phyloP scores from a whole-genome alignment of 2,888 invertebrate species.

The Tetragonisca angustula region DNA sequence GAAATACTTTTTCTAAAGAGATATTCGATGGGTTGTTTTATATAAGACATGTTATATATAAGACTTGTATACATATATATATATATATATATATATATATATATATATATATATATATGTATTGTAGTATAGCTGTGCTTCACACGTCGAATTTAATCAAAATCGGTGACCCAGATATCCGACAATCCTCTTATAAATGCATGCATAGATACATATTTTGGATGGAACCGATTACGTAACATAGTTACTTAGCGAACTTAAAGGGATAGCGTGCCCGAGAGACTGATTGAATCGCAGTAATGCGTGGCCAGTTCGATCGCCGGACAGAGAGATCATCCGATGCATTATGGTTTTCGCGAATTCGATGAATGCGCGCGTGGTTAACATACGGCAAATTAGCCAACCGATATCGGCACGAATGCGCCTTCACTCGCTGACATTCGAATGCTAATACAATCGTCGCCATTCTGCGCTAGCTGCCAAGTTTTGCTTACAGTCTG shows the following conservation, averaged over 20 bases:
- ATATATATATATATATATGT: background rate
- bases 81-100: no score
- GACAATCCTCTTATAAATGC: slow-evolving; percentile 10
- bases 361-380: slow-evolving; percentile 63
- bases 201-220: slow-evolving; percentile 3
- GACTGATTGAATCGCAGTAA: slow-evolving; percentile 25
- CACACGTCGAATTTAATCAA: slow-evolving; percentile 17
- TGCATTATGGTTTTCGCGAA: slow-evolving; percentile 60
- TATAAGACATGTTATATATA: background rate
- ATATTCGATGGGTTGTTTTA: background rate
- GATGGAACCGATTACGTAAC: background rate
- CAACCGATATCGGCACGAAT: slow-evolving; percentile 46
- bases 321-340: slow-evolving; percentile 16
- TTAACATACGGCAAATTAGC: slow-evolving; percentile 64
- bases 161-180: slow-evolving; percentile 19
- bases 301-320: slow-evolving; percentile 34
- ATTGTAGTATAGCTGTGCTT: no score
- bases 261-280: background rate
- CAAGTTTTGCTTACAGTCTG: no score
- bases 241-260: slow-evolving; percentile 3
- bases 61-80: background rate
- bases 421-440: slow-evolving; percentile 22
- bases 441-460: slow-evolving; percentile 7
- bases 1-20: background rate
- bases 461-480: background rate